A percentile compares a stretch with the other conserved stretches of the same genome.
These are phyloP conservation scores for Trachelus stipa DNA, from an alignment of 2,888 invertebrate genomes.

Conservation along the genomic window DNA sequence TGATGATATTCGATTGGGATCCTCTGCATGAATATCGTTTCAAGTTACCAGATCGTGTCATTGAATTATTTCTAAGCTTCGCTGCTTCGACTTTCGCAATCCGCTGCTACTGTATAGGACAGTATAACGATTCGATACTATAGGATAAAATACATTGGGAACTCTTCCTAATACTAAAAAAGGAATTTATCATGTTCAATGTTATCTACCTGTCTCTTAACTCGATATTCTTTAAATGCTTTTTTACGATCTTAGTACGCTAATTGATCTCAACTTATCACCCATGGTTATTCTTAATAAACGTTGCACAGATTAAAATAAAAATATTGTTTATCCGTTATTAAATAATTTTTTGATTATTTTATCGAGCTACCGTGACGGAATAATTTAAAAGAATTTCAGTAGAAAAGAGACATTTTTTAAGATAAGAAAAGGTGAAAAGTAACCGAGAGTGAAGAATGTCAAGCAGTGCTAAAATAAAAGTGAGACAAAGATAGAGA, in stretches of 20 bases:
- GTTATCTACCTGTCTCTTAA: background rate
- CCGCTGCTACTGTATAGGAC: background rate
- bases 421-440: background rate
- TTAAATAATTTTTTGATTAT: background rate
- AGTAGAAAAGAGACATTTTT: background rate
- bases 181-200: background rate
- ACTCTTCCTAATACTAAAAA: background rate
- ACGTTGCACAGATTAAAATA: background rate
- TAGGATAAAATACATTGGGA: background rate
- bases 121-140: background rate
- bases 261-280: background rate
- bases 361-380: background rate
- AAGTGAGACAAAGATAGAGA: background rate
- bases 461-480: background rate
- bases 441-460: background rate
- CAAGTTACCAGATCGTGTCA: background rate
- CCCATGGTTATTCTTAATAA: no score
- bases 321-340: background rate
- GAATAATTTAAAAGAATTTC: background rate
- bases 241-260: background rate
- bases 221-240: background rate
- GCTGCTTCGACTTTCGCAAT: background rate
- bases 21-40: background rate
- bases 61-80: background rate
- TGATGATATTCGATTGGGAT: constrained; percentile 6